A percentile compares a stretch with the other conserved stretches of the same genome.
Conservation (phyloP, 1,140 invertebrate species). For the Macrotrachela quadricornifera region DNA sequence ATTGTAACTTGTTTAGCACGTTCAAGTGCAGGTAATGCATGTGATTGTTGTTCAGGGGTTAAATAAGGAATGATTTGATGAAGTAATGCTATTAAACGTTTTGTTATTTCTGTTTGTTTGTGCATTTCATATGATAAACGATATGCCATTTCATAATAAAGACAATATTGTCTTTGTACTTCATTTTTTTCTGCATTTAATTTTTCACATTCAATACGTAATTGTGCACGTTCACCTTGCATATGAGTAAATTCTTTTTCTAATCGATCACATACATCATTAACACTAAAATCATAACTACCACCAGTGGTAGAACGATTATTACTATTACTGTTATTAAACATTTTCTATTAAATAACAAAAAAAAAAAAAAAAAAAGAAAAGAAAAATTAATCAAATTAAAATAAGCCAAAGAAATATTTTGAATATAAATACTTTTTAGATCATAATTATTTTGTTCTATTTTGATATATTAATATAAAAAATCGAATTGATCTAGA, state of each 20-base stretch:
- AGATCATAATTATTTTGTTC: no score
- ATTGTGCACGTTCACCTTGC: conserved; percentile 85
- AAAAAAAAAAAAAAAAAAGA: no score
- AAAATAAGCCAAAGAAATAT: no score
- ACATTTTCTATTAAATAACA: no score
- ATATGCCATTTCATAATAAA: conserved; percentile 99
- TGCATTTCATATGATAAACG: conserved; percentile 98
- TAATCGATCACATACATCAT: conserved; percentile 79
- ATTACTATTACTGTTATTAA: no score
- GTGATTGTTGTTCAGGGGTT: conserved; percentile 73
- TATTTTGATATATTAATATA: no score
- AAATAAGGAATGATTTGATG: conserved; percentile 85
- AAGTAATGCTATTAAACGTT: conserved; percentile 83
- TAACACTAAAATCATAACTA: no score
- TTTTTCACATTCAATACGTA: conserved; percentile 54
- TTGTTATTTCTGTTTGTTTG: conserved; percentile 97
- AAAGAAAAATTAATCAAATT: no score
- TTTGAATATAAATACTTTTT: no score
- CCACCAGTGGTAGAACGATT: no score
- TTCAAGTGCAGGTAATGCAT: conserved; percentile 85
- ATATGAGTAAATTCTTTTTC: conserved; percentile 97
- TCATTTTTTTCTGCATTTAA: conserved; percentile 83
- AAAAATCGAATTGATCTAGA: no score
- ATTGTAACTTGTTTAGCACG: conserved; percentile 95
- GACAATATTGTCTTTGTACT: conserved; percentile 84